Conservation (phyloP, 2,113 vertebrate genomes). For the Chionis minor region DNA sequence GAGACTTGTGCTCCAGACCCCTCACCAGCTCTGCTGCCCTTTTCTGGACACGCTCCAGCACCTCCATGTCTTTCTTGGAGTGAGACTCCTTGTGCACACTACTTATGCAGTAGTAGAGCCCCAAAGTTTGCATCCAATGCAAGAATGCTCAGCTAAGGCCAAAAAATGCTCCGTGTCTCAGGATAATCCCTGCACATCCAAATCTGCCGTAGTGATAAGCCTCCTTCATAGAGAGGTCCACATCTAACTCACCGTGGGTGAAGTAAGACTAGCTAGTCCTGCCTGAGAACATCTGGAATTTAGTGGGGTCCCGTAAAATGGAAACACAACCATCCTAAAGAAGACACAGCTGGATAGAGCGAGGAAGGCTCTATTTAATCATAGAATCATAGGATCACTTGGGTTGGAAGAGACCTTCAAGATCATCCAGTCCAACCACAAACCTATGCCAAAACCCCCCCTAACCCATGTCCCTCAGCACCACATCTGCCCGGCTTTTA, state of each 20-base stretch:
- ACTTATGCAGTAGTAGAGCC: neutral
- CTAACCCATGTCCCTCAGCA: too few species aligned
- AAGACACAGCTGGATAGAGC: neutral
- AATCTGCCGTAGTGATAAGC: neutral
- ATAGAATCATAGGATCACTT: too few species aligned
- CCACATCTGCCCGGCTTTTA: too few species aligned
- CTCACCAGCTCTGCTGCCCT: neutral
- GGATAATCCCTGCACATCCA: neutral
- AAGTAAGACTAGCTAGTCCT: neutral
- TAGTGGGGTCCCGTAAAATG: neutral
- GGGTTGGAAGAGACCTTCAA: too few species aligned
- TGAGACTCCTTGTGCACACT: too few species aligned
- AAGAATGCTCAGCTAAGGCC: neutral
- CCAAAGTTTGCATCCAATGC: neutral
- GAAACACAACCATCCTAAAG: too few species aligned
- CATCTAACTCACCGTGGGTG: neutral
- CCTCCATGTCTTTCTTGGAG: too few species aligned
- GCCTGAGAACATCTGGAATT: neutral
- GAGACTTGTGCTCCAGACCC: too few species aligned
- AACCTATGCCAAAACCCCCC: too few species aligned
- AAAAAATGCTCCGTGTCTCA: neutral
- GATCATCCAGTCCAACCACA: too few species aligned
- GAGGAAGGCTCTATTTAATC: neutral
- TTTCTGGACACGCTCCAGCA: neutral
- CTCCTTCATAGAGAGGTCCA: neutral